These are phyloP conservation scores for Cetonia aurata DNA, from an alignment of 2,888 invertebrate genomes.

Conservation along the genomic window DNA sequence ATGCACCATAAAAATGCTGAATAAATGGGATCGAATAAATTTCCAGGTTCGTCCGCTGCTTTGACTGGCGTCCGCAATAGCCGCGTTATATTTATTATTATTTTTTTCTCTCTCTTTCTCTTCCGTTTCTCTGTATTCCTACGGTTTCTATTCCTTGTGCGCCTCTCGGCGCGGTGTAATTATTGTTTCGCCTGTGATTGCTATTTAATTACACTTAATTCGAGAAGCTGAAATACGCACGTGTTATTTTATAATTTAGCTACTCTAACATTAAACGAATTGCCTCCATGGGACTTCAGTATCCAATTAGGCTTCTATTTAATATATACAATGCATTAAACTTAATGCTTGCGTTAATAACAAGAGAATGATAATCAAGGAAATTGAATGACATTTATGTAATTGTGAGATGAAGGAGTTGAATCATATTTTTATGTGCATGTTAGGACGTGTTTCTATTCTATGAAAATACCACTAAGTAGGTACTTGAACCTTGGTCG, in stretches of 20 bases:
- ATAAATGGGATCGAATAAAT: slow-evolving; percentile 51
- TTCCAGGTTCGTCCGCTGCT: slow-evolving; percentile 36
- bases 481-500: too few relatives aligned
- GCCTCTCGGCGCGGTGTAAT: slow-evolving; percentile 2
- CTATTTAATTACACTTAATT: slow-evolving; percentile 35
- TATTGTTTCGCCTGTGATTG: slow-evolving; percentile 31
- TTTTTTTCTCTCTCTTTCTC: not conserved
- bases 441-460: too few relatives aligned
- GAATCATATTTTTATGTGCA: too few relatives aligned
- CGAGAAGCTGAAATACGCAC: slow-evolving; percentile 8
- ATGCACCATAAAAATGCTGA: slow-evolving; percentile 52
- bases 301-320: slow-evolving; percentile 22
- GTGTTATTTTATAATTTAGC: slow-evolving; percentile 21
- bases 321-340: slow-evolving; percentile 6
- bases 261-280: not conserved
- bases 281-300: not conserved
- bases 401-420: too few relatives aligned
- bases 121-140: slow-evolving; percentile 7
- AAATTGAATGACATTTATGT: too few relatives aligned
- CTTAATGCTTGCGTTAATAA: slow-evolving; percentile 15
- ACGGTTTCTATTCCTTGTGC: not conserved
- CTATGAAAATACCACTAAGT: too few relatives aligned
- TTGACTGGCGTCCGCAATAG: slow-evolving; percentile 35
- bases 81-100: slow-evolving; percentile 16
- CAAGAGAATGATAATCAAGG: not conserved